Evolutionary conservation across 1,140 invertebrate species (phyloP).

Genomic region (Heliothis virescens): DNA sequence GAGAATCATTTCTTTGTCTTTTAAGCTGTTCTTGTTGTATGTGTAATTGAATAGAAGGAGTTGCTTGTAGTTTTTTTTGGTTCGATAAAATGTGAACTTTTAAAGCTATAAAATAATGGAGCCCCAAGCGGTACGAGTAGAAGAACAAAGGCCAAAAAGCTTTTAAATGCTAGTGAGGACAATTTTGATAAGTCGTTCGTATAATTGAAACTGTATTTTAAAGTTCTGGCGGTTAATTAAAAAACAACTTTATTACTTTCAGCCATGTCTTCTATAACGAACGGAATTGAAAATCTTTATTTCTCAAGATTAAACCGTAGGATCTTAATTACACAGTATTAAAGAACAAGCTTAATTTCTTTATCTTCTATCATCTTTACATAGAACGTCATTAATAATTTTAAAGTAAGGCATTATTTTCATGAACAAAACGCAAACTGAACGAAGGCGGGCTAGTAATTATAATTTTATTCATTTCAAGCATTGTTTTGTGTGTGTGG

Average conservation of each 20-base stretch:
- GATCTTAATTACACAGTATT: constrained; percentile 17
- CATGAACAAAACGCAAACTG: constrained; percentile 70
- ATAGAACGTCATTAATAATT: constrained; percentile 45
- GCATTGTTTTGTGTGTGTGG: constrained; percentile 75
- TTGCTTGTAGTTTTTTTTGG: background rate
- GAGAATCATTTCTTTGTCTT: constrained; percentile 20
- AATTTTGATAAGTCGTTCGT: no score
- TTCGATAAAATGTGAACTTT: background rate
- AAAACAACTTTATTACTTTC: background rate
- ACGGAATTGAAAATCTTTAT: background rate
- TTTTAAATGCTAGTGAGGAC: no score
- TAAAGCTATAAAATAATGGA: no score
- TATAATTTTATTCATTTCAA: constrained; percentile 77
- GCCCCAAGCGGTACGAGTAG: no score
- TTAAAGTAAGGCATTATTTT: constrained; percentile 48
- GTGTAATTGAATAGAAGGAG: background rate
- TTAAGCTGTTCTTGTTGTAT: background rate
- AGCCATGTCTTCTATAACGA: background rate
- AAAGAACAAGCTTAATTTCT: constrained; percentile 11
- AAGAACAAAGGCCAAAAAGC: no score
- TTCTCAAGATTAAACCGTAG: background rate
- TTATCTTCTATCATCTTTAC: constrained; percentile 43
- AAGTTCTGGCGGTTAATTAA: background rate
- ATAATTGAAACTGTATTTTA: no score
- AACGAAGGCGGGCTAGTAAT: constrained; percentile 71